phyloP scores from a whole-genome alignment of 1,140 invertebrate genomes.

The Dolichoris vasculosae region DNA sequence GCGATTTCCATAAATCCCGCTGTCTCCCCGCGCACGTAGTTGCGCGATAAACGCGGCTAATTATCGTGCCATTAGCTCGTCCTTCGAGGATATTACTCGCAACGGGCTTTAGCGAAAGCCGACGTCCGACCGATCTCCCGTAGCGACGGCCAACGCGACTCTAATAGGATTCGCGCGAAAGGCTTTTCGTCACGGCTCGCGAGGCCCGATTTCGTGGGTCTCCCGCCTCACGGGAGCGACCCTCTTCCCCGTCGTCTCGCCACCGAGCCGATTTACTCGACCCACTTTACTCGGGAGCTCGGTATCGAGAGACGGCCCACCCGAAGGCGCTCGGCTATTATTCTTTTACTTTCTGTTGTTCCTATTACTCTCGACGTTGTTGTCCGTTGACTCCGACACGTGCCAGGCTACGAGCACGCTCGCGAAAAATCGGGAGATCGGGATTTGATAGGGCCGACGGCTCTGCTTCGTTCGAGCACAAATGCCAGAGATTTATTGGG shows the following conservation, averaged over 20 bases:
- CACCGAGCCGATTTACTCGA: neutral
- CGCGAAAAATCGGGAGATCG: neutral
- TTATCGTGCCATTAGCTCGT: neutral
- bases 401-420: neutral
- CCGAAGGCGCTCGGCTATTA: no score
- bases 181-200: neutral
- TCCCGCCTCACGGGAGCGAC: neutral
- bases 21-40: neutral
- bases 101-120: no score
- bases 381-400: neutral
- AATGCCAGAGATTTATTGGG: slow-evolving; percentile 11
- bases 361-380: neutral
- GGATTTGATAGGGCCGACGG: neutral
- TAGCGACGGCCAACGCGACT: neutral
- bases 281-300: neutral
- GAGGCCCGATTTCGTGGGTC: no score
- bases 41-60: neutral
- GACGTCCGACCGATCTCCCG: no score
- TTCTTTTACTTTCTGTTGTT: neutral
- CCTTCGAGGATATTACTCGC: neutral
- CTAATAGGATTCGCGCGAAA: neutral
- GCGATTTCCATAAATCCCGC: no score
- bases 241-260: neutral
- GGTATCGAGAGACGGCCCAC: no score
- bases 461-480: neutral